Base-by-base conservation (phyloP, 2,797 vertebrate species). In the Phaenicophaeus curvirostris region DNA sequence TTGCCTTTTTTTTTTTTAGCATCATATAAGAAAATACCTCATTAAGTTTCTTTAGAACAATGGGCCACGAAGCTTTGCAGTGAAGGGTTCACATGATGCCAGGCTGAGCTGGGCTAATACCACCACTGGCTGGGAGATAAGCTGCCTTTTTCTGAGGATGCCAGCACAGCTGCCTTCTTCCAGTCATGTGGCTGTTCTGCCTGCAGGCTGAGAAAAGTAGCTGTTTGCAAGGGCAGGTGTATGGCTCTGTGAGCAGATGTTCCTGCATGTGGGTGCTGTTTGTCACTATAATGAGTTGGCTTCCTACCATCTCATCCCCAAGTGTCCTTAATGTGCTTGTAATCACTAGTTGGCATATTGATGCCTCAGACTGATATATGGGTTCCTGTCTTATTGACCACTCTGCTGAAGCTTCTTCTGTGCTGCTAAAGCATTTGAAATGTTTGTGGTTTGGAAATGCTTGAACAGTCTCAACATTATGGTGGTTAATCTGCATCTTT, bases 221-320 rank as follows among this genome's bases (percentile, higher is more conserved):
- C 80, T 74, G 68, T 78, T 76, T 80, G 89, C 71, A 39, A 27
- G 91, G 90, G 68, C 94, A 95, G 93, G 83, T 93, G 89, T 85
- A 79, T 10, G 15, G 66, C 94, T 85, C 93, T 50, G 75, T 0
- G 17, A 87, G 58, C 93, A 96, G 94, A 73, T 3, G 30, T 37
- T 92, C 72, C 90, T 75, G 65, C 84, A 82, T 13, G 85, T 85
- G 86, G 69, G 50, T 67, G 83, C 90, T 93, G 89, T 92, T 96
- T 95, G 90, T 93, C 86, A 89, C 84, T 79, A 25, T 94, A 96
- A 96, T 79, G 95, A 94, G 55, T 87, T 96, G 93, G 95, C 95
- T 78, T 9, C 75, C 85, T 74, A 67, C 75, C 84, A 53, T 80
- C 82, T 89, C 68, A 8, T 72, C 83, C 69, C 91, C 0, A 3